Base-by-base conservation (phyloP, 2,797 vertebrate species). In the Botia almorhae region DNA sequence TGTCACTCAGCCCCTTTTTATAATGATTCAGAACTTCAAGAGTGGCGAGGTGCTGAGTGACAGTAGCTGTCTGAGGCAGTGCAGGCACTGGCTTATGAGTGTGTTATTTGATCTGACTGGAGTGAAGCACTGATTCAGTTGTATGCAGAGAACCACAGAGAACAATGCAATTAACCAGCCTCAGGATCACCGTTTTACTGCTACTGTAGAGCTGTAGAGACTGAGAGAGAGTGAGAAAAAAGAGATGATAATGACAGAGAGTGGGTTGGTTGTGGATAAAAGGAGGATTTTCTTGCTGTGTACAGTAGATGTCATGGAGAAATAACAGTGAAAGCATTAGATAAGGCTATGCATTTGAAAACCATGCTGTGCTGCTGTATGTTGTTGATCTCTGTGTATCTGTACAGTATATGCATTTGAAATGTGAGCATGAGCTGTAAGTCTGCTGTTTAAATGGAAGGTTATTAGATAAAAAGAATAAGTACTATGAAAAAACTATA, bases 51-150 rank as follows among this genome's bases (percentile, higher is more conserved):
- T 36, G 65, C 67, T 61, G 76, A 17, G 21, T 60, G 67, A 26
- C 67, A 78, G 76, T 43, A 33, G 75, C 53, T 58, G 75, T 69
- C 21, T 77, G 51, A 77, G 53, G 64, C 75, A 58, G 65, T 50
- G 14, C 48, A 50, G 48, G 14, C 48, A 50, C 11, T 50, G 48
- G 11, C 19, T 65, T 43, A 39, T 46, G 58, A 79, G 77, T 72
- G 69, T 72, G 77, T 79, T 79, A 79, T 79, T 64, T 71, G 69
- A 79, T 79, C 69, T 64, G 58, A 79, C 60, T 43, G 58, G 69
- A 79, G 58, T 79, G 48, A 65, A 63, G 58, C 58, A 51, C 29
- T 71, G 68, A 78, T 78, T 71, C 56, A 78, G 76, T 58, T 46
- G 4, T 64, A 63, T 17, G 43, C 26, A 71, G 68, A 71, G 69